These are phyloP conservation scores for Muscina levida DNA, from an alignment of 2,888 invertebrate species.

Conservation along the genomic window DNA sequence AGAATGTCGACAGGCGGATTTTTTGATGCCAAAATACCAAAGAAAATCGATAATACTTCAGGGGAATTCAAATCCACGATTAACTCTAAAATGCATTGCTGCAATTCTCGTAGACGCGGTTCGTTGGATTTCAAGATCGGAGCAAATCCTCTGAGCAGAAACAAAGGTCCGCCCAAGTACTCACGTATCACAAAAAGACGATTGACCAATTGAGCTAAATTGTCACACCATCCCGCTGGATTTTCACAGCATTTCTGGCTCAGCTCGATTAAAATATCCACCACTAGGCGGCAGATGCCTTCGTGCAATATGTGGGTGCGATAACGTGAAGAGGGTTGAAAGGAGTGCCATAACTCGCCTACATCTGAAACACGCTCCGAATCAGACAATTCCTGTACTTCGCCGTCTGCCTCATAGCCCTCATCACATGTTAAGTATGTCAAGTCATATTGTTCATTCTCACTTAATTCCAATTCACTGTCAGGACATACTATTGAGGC, in stretches of 20 bases:
- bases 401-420: constrained; percentile 80
- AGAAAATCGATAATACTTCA: constrained; percentile 81
- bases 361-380: constrained; percentile 72
- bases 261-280: constrained; percentile 78
- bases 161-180: constrained; percentile 78
- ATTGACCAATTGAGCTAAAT: constrained; percentile 76
- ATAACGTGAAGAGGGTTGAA: constrained; percentile 77
- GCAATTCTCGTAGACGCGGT: constrained; percentile 81
- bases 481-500: constrained; percentile 76
- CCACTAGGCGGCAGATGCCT: constrained; percentile 77
- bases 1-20: constrained; percentile 82
- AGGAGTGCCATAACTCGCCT: constrained; percentile 73
- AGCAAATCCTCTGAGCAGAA: constrained; percentile 77
- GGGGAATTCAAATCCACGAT: constrained; percentile 80
- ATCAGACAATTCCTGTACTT: constrained; percentile 76
- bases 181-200: constrained; percentile 78
- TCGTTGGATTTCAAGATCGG: constrained; percentile 75
- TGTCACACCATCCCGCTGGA: constrained; percentile 76
- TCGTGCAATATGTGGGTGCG: constrained; percentile 77
- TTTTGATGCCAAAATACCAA: constrained; percentile 82
- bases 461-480: constrained; percentile 78
- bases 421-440: constrained; percentile 79
- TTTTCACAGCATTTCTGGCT: constrained; percentile 75
- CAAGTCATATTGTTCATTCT: constrained; percentile 77
- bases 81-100: constrained; percentile 84